These are phyloP conservation scores for Megalonaias nervosa DNA, from an alignment of 1,140 invertebrate species.

Conservation along the genomic window DNA sequence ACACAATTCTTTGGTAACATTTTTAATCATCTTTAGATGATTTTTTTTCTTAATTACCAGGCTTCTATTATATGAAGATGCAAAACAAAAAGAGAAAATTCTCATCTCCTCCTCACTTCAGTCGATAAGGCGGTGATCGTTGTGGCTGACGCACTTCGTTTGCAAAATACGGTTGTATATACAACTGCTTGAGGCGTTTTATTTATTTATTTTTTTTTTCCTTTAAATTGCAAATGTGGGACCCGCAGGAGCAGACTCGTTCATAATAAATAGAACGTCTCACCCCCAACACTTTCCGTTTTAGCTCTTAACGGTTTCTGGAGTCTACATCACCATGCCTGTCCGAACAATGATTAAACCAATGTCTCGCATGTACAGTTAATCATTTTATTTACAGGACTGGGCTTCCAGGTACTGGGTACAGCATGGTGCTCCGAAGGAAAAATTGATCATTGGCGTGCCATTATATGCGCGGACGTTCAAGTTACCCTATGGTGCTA, in stretches of 20 bases:
- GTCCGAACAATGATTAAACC: not conserved
- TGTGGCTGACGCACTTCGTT: no score
- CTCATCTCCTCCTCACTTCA: no score
- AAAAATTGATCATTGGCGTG: conserved; percentile 97
- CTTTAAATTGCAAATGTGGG: no score
- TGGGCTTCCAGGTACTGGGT: conserved; percentile 59
- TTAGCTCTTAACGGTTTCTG: not conserved
- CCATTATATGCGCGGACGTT: conserved; percentile 93
- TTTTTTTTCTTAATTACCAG: no score
- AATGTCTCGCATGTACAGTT: not conserved
- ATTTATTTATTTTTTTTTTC: no score
- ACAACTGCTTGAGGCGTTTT: no score
- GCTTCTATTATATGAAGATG: no score
- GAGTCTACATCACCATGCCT: not conserved
- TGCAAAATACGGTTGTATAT: no score
- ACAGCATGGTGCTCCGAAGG: conserved; percentile 87
- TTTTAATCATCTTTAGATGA: no score
- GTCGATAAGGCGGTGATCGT: no score
- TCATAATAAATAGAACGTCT: not conserved
- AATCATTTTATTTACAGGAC: conserved; percentile 36
- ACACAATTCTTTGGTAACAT: not conserved
- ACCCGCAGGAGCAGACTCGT: no score
- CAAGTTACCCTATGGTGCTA: conserved; percentile 79
- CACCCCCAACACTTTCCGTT: not conserved
- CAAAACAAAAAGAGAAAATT: no score